phyloP scores from a whole-genome alignment of 2,797 vertebrate species.

The Podargus strigoides region DNA sequence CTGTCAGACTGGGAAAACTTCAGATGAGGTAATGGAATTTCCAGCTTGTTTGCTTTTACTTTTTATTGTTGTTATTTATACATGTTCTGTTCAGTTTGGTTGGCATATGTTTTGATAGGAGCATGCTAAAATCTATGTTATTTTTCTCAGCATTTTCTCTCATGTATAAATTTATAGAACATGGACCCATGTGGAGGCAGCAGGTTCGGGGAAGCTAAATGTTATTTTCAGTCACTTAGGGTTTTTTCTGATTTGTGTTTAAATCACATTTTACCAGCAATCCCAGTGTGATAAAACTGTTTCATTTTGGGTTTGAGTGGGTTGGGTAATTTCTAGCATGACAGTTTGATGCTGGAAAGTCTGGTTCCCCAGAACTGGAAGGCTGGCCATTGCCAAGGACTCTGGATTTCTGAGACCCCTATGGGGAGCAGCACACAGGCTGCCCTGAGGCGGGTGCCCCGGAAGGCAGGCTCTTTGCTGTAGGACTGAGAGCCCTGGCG shows the following conservation, averaged over 20 bases:
- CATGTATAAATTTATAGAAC: not conserved
- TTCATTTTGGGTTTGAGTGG: not conserved
- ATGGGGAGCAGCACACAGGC: fast-evolving
- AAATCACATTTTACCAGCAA: not conserved
- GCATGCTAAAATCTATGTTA: not conserved
- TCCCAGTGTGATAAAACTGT: not conserved
- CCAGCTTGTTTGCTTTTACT: not conserved
- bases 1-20: not conserved
- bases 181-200: not conserved
- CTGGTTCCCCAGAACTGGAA: not conserved
- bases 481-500: not conserved
- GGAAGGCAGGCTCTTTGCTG: not conserved
- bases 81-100: not conserved
- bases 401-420: not conserved
- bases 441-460: fast-evolving
- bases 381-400: fast-evolving
- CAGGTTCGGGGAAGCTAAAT: not conserved
- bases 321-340: not conserved
- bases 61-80: not conserved
- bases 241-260: not conserved
- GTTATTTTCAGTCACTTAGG: not conserved
- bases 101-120: not conserved
- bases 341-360: not conserved
- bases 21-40: not conserved
- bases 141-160: not conserved